Base-by-base conservation (phyloP, 1,140 invertebrate species). In the Medauroidea extradentata region DNA sequence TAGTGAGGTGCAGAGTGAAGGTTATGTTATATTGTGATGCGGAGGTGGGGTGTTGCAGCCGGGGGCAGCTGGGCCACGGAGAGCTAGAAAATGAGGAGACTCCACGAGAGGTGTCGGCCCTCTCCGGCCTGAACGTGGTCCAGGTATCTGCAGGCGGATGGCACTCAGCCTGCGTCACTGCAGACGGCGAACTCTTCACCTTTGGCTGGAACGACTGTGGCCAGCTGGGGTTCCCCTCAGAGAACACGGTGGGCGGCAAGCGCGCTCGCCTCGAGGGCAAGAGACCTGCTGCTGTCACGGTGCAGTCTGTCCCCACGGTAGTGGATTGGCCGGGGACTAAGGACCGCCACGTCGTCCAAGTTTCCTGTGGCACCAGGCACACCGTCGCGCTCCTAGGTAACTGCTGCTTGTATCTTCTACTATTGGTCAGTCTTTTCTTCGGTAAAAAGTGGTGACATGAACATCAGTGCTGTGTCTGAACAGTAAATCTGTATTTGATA, bases 151-250 rank as follows among this genome's bases (percentile, higher is more conserved):
- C 89, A 52, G 89, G 88, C 14, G 89, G 90, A 18, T 94, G 93
- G 91, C 93, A 96, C 75, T 88, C 84, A 38, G 81, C 85, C 52
- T 90, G 85, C 27, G 68, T 94, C 8, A 91, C 87, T 63, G 79
- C 79, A 64, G 80, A 75, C 57, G 75, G 86, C 11, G 83, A 83
- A 62, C 69, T 94, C 9, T 93, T 86, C 69, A 81, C 85, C 38
- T 95, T 91, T 79, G 93, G 94, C 4, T 93, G 89, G 87, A 96
- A 94, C 75, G 83, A 84, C 65, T 87, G 84, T 70, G 86, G 87
- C 2, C 92, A 95, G 73, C 68, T 90, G 18, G 92, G 88, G 16
- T 71, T 83, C 19, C 77, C 80, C 34, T 68, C 69, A 11, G 64
- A 48, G 3, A 71, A 72, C 24, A 64, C 72, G 43, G 70, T 69